These are phyloP conservation scores for Etheostoma perlongum DNA, from an alignment of 2,797 vertebrate genomes.

Conservation along the genomic window DNA sequence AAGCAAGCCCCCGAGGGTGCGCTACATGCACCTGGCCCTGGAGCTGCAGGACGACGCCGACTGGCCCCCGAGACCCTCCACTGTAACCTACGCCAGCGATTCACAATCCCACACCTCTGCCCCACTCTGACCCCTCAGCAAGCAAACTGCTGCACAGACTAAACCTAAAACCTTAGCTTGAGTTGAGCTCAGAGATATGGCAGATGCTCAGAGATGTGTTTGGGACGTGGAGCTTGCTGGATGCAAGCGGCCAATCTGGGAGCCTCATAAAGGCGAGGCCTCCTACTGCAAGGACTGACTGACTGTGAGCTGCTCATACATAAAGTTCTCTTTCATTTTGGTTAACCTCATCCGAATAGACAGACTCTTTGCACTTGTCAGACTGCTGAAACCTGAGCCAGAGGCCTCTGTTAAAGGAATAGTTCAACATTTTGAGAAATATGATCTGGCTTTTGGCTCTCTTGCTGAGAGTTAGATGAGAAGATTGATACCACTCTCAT, in stretches of 20 bases:
- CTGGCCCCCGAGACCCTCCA: constrained; percentile 94
- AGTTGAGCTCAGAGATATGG: not conserved
- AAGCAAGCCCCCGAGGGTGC: constrained; percentile 87
- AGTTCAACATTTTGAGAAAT: not conserved
- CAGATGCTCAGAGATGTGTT: not conserved
- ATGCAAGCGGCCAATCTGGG: not conserved
- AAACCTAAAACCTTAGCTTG: not conserved
- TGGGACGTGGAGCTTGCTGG: not conserved
- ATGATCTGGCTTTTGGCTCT: not conserved
- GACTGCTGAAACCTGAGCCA: constrained; percentile 32
- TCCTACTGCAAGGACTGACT: not conserved
- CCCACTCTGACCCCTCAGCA: constrained; percentile 47
- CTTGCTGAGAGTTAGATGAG: not conserved
- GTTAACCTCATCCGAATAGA: constrained; percentile 1
- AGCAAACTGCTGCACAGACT: constrained; percentile 30
- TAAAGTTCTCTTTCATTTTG: not conserved
- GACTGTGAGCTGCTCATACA: constrained; percentile 12
- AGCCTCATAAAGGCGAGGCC: constrained; percentile 2
- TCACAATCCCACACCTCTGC: constrained; percentile 47
- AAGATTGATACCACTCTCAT: not conserved
- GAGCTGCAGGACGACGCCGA: constrained; percentile 91
- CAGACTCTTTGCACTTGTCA: constrained; percentile 1
- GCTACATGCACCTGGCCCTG: constrained; percentile 93
- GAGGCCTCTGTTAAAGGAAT: constrained; percentile 6
- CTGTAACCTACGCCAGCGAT: constrained; percentile 88